Evolutionary conservation across 2,113 vertebrate genomes (phyloP), one percentile per base, ranked within the genome.

Genomic region (Podarcis raffonei): DNA sequence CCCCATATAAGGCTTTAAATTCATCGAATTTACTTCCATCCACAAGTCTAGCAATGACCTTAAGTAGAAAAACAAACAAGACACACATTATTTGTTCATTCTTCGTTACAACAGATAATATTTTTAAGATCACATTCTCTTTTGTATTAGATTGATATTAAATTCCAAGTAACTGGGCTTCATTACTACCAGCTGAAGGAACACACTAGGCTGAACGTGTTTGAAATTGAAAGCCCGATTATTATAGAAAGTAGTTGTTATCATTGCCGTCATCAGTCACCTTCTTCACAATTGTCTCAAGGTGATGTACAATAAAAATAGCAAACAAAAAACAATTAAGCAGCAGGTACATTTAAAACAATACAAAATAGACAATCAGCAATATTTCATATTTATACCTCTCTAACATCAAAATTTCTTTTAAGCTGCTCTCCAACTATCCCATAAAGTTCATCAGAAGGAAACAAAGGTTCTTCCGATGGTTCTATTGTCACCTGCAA

Each of bases 1-100:
- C 98, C 93, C 99, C 99, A 91, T 99, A 99, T n/a, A 99, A 97
- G 48, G 98, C 98, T 95, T 99, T 99, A 96, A 99, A 99, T 95
- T 99, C 99, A 93, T 97, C 97, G 96, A 99, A 99, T 96, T 96
- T 99, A 97, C 99, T 99, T 95, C 98, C 99, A 15, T 99, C 99
- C 76, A 99, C 99, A 86, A 99, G 96, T 97, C 99, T 98, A 90
- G 99, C 98, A 83, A 99, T 99, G 85, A 99, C 98, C 99, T 99
- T 94, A 95, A 96, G 81, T 37, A 94, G 91, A 91, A 94, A 93
- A 77, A 5, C 88, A 72, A 91, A 84, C 18, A 84, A 37, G 32
- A 69, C 1, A 81, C 32, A 35, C 18, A 69, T 83, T 35, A 66
- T 75, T 88, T 75, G 15, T 42, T 65, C 13, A 87, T 11, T 37